Conservation (phyloP, 2,888 invertebrate genomes). For the Morpho helenor region DNA sequence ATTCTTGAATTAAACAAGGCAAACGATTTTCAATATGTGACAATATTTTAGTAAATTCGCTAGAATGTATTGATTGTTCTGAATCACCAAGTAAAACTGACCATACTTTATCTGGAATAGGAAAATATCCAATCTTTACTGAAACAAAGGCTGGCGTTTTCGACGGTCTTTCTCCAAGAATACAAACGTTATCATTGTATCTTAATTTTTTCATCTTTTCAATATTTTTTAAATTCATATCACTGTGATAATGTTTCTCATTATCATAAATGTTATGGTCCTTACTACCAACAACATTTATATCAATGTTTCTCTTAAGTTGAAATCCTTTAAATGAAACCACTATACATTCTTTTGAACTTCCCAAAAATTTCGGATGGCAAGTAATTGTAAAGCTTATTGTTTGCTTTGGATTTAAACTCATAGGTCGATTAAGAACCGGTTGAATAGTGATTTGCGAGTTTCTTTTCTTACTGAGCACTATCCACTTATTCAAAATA, state of each 20-base stretch:
- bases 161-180: conserved; percentile 76
- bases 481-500: conserved; percentile 67
- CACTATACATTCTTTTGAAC: conserved; percentile 79
- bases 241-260: conserved; percentile 9
- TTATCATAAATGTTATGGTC: conserved; percentile 15
- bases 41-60: conserved; percentile 53
- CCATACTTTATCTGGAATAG: conserved; percentile 73
- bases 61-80: conserved; percentile 46
- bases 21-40: conserved; percentile 61
- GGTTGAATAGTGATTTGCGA: conserved; percentile 75
- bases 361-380: conserved; percentile 79
- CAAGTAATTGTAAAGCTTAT: conserved; percentile 72
- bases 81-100: conserved; percentile 58
- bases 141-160: conserved; percentile 81
- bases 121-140: conserved; percentile 63
- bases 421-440: conserved; percentile 41
- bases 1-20: conserved; percentile 70
- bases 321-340: conserved; percentile 81
- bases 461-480: conserved; percentile 69
- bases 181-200: conserved; percentile 35
- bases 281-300: conserved; percentile 61
- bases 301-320: conserved; percentile 78
- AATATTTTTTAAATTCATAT: conserved; percentile 34
- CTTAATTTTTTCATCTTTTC: conserved; percentile 45
- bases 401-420: conserved; percentile 58